Conservation (phyloP, 2,888 invertebrate genomes). For the Monochamus alternatus region DNA sequence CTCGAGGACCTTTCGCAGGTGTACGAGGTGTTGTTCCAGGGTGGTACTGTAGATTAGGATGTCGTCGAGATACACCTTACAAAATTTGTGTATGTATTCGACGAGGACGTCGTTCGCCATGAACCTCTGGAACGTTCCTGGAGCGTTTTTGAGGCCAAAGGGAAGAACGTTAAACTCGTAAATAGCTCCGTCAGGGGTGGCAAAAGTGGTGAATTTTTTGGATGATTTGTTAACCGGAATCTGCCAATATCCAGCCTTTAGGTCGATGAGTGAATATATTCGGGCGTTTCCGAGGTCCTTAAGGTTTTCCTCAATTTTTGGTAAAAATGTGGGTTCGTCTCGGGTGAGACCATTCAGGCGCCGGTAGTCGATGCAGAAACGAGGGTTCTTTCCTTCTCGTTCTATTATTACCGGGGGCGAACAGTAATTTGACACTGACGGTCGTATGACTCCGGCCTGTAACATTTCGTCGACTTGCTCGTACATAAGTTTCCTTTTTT, state of each 20-base stretch:
- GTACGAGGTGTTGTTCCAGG: neutral
- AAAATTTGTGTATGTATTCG: constrained; percentile 38
- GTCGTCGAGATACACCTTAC: constrained; percentile 59
- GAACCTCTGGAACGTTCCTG: constrained; percentile 39
- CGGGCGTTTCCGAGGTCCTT: constrained; percentile 37
- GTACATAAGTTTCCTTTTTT: neutral
- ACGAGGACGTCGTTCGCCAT: constrained; percentile 37
- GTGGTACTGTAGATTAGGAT: constrained; percentile 48
- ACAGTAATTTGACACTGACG: neutral
- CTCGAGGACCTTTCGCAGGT: constrained; percentile 23
- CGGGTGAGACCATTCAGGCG: constrained; percentile 22
- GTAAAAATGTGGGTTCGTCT: constrained; percentile 30
- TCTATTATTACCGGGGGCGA: constrained; percentile 1
- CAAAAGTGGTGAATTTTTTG: constrained; percentile 41
- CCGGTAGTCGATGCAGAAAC: constrained; percentile 17
- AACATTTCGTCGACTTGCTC: constrained; percentile 21
- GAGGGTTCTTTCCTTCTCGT: neutral
- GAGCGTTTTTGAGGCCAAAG: constrained; percentile 40
- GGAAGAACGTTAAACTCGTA: constrained; percentile 30
- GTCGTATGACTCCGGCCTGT: neutral
- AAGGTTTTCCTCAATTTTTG: constrained; percentile 35
- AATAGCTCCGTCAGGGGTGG: constrained; percentile 34
- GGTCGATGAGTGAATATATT: constrained; percentile 39
- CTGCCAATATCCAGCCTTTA: constrained; percentile 46
- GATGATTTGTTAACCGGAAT: constrained; percentile 27